Evolutionary conservation across 2,113 vertebrate species (phyloP), one percentile per base, ranked within the genome.

Genomic region (Tachysurus vachellii): DNA sequence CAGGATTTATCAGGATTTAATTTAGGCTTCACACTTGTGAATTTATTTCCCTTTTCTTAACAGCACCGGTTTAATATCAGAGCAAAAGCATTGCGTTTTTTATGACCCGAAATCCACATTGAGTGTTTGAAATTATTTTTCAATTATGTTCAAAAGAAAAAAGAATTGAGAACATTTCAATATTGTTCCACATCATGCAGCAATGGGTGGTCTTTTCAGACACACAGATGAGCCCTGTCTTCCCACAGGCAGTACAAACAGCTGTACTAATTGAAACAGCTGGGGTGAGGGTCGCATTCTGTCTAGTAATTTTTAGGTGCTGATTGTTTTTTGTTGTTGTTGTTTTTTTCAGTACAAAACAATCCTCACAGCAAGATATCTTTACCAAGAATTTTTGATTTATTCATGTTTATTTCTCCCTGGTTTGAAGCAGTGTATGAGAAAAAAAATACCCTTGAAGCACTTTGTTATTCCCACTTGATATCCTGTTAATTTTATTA

Each of bases 241-340:
- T 53, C 50, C 50, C 28, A 50, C 50, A 81, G 26, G 76, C 61
- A 56, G 21, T 9, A 57, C 44, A 56, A 86, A 57, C 53, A 81
- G 76, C 85, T 59, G 50, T 31, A 81, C 23, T 81, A 70, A 86
- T 56, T 80, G 76, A 80, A 68, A 66, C 21, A 80, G 80, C 54
- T 42, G 23, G 61, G 50, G 47, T 59, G 50, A 66, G 47, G 64
- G 19, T 79, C 4, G 19, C 56, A 50, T 47, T 53, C 44, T 53
- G 84, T n/a, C 59, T 86, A 47, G 64, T 86, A 61, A 80, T 21
- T 54, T 53, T 68, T 68, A 44, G 23, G 80, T 21, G 64, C 47
- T 75, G 26, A 75, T 85, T 75, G 54, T 76, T 85, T 36, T 36
- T 36, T 36, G 36, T 36, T 36, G 36, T 36, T 36, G 36, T 36